Evolutionary conservation across 2,888 invertebrate genomes (phyloP), one percentile per base, ranked within the genome.

Genomic region (Altica lythri): DNA sequence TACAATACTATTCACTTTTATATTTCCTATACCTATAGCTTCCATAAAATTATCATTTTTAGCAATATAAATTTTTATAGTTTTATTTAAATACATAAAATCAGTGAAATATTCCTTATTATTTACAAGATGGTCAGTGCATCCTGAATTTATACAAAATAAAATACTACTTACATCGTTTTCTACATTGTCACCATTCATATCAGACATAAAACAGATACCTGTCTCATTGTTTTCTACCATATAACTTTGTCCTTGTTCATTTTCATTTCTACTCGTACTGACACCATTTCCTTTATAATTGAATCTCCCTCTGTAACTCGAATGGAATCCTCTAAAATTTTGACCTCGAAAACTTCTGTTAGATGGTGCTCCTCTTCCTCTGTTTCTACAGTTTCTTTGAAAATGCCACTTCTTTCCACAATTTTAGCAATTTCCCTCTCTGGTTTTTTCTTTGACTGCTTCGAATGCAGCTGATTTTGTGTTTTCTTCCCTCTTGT

Each of bases 1-100:
- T 13, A 59, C 61, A 22, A 30, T 37, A 55, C 51, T 53, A 46
- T 42, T 34, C 16, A 29, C 55, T 38, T 34, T 43, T 32, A 61
- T 52, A 44, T 61, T 63, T 53, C 59, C 59, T 25, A 61, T 50
- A 46, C 46, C 61, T 19, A 55, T n/a, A n/a, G 53, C 57, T 14
- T 3, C 14, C 25, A 42, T 9, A 6, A 17, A 27, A 27, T 45
- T 12, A 1, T 45, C 14, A 32, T 32, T 16, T 32, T 45, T 45
- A n/a, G 45, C 45, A 12, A 45, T 13, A 19, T 30, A 19, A 18
- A 45, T 32, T 18, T 45, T 2, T 13, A 32, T 32, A 16, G 22
- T 19, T n/a, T 38, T 19, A 12, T 22, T 22, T 16, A 35, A 16
- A 17, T 12, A 38, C 5, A 34, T 29, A 1, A 27, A 19, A 8